Base-by-base conservation (phyloP, 1,140 invertebrate species). In the Plectrocnemia conspersa region DNA sequence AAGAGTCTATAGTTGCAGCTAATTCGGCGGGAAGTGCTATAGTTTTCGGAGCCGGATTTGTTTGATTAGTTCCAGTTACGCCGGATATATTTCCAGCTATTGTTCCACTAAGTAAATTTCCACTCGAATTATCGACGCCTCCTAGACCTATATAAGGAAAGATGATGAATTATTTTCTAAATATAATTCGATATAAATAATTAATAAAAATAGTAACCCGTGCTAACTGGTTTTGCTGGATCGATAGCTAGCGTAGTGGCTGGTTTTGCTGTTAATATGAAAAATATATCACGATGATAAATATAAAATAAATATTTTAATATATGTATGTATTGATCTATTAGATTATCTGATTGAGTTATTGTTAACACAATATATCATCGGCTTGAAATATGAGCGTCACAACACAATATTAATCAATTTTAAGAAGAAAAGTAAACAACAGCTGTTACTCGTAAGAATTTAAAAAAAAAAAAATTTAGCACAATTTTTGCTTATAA, bases 1-100 rank as follows among this genome's bases (percentile, higher is more conserved):
- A 79, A 19, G 74, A 65, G 53, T 81, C 78, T 40, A 81, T 75
- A 0, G 74, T 73, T 16, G 73, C 72, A 2, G 68, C 67, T 29
- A 90, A 79, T 72, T 89, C 84, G 64, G 85, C 84, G 7, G 89
- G 88, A 49, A 92, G 46, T 42, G 71, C 72, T 1, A 61, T 67
- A 32, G 71, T 67, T 35, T 71, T 72, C n/a, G 71, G 72, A 0
- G 38, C 40, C 1, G 55, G 50, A 11, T 29, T 33, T 4, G 18
- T 33, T 36, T 54, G 41, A 13, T 46, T 38, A 4, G 35, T 18
- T 27, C 16, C 45, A 1, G 50, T 38, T 16, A 33, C 54, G 47
- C 15, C 18, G 5, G 47, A 19, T 18, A 9, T 11, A 9, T n/a
- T 40, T 27, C 46, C 52, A 5, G 18, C 7, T 2, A 38, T 7